Base-by-base conservation (phyloP, 2,888 invertebrate genomes). In the Unio pictorum region DNA sequence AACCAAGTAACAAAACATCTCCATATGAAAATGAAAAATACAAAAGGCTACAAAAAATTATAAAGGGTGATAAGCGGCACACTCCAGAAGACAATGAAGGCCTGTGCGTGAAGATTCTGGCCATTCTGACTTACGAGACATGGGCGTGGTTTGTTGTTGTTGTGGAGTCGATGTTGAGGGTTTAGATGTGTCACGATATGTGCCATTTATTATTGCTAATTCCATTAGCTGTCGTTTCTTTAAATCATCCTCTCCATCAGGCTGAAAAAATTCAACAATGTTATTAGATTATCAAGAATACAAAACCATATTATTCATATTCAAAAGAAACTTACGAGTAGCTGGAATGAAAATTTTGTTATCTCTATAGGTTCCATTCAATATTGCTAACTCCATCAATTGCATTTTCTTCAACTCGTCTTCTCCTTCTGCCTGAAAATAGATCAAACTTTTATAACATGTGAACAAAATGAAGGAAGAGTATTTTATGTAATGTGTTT, bases 211-310 rank as follows among this genome's bases (percentile, higher is more conserved):
- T 89, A 99, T 99, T 88, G 99, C 99, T 91, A 99, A 93, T 92
- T 99, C 99, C 99, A 99, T 99, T 86, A 99, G 93, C 92, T 99
- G 99, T 89, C 99, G 94, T 92, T 99, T 98, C 93, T 99, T 99
- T 89, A 99, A 92, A 91, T 99, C 99, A 92, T 99, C 99, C 93
- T 99, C 99, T 76, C 99, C 99, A 91, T 99, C 99, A 78, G 98
- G 98, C 98, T 99, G 95, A 71, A 88, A 81, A 70, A 77, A 71
- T 63, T 56, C 67, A 65, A 72, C 58, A 18, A 55, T 15, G 45
- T 45, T 55, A 30, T 57, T n/a, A 45, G 63, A 55, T 63, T 63
- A 63, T 54, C 55, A 54, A 26, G 54, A 54, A 45, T 45, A 15
- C 15, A 11, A 45, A 45, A 67, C 66, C 63, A 55, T 23, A 57